Evolutionary conservation across 2,113 vertebrate genomes (phyloP), one percentile per base, ranked within the genome.

Genomic region (Australoheros scitulus): DNA sequence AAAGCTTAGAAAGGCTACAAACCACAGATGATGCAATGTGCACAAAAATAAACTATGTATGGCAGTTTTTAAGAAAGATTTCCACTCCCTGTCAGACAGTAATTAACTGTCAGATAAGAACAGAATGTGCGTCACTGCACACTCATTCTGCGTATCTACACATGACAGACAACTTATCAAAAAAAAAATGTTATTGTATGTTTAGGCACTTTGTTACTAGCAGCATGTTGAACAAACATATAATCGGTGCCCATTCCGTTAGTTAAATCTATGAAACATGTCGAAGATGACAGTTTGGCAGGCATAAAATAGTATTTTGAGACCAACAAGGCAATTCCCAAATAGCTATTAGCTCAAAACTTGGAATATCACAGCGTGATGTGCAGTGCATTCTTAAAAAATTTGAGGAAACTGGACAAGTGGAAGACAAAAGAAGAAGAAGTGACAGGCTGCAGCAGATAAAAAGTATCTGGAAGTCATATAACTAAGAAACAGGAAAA

Each of bases 321-420:
- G 15, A 17, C 6, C 47, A 50, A 17, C n/a, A 1, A 64, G 14
- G 20, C 14, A 11, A 64, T 64, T 41, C 20, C 36, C 36, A 38
- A 24, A 64, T n/a, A 41, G 36, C 41, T 65, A 64, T 65, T 65
- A 41, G 36, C 36, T 24, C n/a, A 24, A 65, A 65, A 41, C 61
- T n/a, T 65, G 61, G 36, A 41, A 0, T 43, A 43, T 43, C 22
- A 41, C 61, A 43, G 61, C 20, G 41, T 2, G 61, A 13, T 38
- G 34, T 64, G 6, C 20, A 43, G 1, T 15, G 5, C 0, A 1
- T 3, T 15, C 36, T 0, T 0, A 26, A 26, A 26, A 3, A 26
- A 26, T 26, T 26, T 26, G 26, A 26, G 26, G 26, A 26, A 26
- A 26, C 36, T 20, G 22, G 61, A 41, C 41, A 64, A 41, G 36